phyloP scores from a whole-genome alignment of 2,888 invertebrate genomes.

The Cremastinae sp. region DNA sequence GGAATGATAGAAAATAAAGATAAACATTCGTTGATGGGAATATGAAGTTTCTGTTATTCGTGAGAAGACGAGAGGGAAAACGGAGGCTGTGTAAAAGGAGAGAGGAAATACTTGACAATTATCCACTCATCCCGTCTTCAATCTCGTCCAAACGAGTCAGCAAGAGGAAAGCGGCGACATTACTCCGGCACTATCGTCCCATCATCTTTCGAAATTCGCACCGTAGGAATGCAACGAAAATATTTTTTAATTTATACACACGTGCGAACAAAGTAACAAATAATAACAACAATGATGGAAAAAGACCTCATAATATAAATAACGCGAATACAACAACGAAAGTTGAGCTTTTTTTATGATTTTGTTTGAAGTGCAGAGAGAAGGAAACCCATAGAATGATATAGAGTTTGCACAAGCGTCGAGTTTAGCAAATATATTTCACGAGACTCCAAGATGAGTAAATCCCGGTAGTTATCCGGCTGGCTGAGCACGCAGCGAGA shows the following conservation, averaged over 20 bases:
- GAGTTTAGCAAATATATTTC: constrained; percentile 7
- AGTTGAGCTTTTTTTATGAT: not conserved
- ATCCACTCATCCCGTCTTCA: constrained; percentile 61
- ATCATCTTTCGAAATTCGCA: constrained; percentile 42
- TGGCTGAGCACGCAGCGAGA: constrained; percentile 10
- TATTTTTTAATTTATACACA: constrained; percentile 22
- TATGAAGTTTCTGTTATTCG: not conserved
- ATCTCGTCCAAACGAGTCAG: constrained; percentile 20
- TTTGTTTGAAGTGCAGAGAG: not conserved
- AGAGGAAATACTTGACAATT: constrained; percentile 62
- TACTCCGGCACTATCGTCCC: constrained; percentile 46
- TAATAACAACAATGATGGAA: too few species aligned
- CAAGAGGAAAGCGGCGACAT: constrained; percentile 10
- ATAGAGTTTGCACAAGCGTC: constrained; percentile 2
- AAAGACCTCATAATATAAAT: constrained; percentile 15
- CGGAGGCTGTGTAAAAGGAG: constrained; percentile 32
- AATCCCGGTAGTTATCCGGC: constrained; percentile 27
- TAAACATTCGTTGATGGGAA: not conserved
- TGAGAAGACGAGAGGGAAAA: constrained; percentile 24
- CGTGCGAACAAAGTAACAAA: too few species aligned
- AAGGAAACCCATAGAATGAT: not conserved
- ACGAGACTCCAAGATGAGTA: constrained; percentile 9
- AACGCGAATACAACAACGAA: too few species aligned
- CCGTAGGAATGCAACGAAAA: constrained; percentile 6
- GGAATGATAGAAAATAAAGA: not conserved